Evolutionary conservation across 2,113 vertebrate genomes (phyloP).

Genomic region (Fukomys damarensis): DNA sequence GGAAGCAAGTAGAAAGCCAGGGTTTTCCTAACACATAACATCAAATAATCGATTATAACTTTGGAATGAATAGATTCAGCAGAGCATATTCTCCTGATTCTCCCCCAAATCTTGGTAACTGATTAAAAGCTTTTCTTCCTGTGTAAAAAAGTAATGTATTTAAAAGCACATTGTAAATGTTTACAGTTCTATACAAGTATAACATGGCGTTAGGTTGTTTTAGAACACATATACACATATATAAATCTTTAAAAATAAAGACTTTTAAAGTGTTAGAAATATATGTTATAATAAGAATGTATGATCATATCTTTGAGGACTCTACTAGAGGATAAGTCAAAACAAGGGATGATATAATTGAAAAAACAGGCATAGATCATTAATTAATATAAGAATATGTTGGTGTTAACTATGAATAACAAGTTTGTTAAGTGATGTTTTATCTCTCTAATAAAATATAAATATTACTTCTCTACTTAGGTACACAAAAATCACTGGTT

Average conservation of each 20-base stretch:
- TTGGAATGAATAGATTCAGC: neutral
- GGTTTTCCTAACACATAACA: neutral
- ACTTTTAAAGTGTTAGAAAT: neutral
- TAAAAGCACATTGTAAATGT: neutral
- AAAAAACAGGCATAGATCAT: neutral
- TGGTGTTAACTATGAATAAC: neutral
- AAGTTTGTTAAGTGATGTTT: too few species aligned
- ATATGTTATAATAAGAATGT: neutral
- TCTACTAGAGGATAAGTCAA: neutral
- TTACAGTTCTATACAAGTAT: constrained; percentile 17
- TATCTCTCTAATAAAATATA: constrained; percentile 16
- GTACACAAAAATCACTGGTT: neutral
- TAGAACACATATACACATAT: neutral
- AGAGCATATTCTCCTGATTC: neutral
- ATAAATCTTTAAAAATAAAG: neutral
- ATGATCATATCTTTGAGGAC: constrained; percentile 20
- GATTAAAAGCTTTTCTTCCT: neutral
- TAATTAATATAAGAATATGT: constrained; percentile 14
- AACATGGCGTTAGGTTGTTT: neutral
- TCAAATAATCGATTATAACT: neutral
- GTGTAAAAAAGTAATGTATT: neutral
- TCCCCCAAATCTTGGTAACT: neutral
- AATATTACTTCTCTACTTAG: neutral
- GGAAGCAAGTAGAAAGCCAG: neutral
- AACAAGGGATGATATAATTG: neutral